phyloP scores from a whole-genome alignment of 2,797 vertebrate species.

The Garrulus glandarius region DNA sequence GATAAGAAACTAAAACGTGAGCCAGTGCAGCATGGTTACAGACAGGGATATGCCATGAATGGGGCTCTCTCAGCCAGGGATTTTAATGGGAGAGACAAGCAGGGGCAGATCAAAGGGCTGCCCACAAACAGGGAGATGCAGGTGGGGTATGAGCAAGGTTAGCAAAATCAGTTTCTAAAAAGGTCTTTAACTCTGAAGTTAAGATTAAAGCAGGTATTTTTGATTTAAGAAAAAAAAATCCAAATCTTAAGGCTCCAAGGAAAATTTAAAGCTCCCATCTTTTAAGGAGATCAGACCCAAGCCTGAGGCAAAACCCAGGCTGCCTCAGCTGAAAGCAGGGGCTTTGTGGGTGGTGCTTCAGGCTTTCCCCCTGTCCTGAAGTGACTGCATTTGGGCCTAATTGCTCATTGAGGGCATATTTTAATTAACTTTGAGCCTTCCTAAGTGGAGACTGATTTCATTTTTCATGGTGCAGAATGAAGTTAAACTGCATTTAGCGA shows the following conservation, averaged over 20 bases:
- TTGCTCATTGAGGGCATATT: not conserved
- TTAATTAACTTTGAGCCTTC: constrained; percentile 15
- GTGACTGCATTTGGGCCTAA: not conserved
- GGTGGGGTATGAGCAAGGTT: not conserved
- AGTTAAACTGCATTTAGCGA: not conserved
- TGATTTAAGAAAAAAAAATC: not conserved
- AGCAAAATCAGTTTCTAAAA: not conserved
- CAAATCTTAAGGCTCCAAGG: not conserved
- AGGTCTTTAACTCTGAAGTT: not conserved
- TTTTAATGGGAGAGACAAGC: fast-evolving
- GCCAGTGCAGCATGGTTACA: fast-evolving
- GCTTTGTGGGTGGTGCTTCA: not conserved
- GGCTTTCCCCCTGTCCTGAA: not conserved
- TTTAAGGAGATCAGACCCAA: not conserved
- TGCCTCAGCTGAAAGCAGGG: not conserved
- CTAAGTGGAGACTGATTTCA: not conserved
- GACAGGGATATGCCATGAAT: fast-evolving
- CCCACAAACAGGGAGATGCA: not conserved
- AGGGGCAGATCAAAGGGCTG: not conserved
- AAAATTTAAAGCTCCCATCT: not conserved
- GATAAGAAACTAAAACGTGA: not conserved
- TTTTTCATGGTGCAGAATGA: not conserved
- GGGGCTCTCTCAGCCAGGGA: not conserved
- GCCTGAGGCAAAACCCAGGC: not conserved
- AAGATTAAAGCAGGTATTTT: not conserved